A percentile compares a stretch with the other conserved stretches of the same genome.
Conservation (phyloP, 2,797 vertebrate genomes). For the Melanotaenia nigrans region DNA sequence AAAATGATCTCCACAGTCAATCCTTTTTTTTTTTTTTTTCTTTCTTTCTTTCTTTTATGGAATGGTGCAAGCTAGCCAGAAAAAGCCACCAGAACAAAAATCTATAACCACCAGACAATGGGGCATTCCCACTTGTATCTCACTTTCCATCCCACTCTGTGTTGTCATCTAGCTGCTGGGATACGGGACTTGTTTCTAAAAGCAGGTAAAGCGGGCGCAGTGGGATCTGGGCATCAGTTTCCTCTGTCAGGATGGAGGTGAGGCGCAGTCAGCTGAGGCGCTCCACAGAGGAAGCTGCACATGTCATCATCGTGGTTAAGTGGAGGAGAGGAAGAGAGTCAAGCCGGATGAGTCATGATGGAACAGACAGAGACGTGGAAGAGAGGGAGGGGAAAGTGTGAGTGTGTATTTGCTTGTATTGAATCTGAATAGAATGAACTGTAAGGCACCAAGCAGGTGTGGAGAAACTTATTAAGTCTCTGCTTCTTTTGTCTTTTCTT, state of each 20-base stretch:
- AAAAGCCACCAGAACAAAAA: slow-evolving; percentile 37
- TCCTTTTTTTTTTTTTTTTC: too few species aligned
- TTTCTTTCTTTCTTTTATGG: background rate
- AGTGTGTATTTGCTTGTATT: slow-evolving; percentile 23
- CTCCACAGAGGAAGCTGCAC: slow-evolving; percentile 63
- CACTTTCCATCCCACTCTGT: slow-evolving; percentile 24
- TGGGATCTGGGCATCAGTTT: slow-evolving; percentile 42
- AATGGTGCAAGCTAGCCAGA: slow-evolving; percentile 8
- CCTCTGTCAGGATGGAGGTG: slow-evolving; percentile 59
- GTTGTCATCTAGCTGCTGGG: slow-evolving; percentile 34
- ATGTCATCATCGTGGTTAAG: slow-evolving; percentile 73
- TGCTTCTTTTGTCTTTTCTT: slow-evolving; percentile 25
- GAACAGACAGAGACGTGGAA: slow-evolving; percentile 56
- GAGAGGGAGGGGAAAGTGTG: slow-evolving; percentile 10
- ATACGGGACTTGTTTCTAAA: slow-evolving; percentile 41
- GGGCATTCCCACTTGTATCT: slow-evolving; percentile 52
- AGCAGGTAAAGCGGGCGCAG: slow-evolving; percentile 54
- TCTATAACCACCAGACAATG: slow-evolving; percentile 49
- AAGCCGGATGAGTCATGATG: slow-evolving; percentile 71
- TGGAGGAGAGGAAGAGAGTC: slow-evolving; percentile 64
- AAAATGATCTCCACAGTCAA: too few species aligned
- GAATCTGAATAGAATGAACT: slow-evolving; percentile 36
- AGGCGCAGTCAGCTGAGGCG: slow-evolving; percentile 56
- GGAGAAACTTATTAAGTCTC: slow-evolving; percentile 45
- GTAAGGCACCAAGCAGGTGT: slow-evolving; percentile 45